Conservation (phyloP, 2,888 invertebrate species). For the Chloroclysta siterata region DNA sequence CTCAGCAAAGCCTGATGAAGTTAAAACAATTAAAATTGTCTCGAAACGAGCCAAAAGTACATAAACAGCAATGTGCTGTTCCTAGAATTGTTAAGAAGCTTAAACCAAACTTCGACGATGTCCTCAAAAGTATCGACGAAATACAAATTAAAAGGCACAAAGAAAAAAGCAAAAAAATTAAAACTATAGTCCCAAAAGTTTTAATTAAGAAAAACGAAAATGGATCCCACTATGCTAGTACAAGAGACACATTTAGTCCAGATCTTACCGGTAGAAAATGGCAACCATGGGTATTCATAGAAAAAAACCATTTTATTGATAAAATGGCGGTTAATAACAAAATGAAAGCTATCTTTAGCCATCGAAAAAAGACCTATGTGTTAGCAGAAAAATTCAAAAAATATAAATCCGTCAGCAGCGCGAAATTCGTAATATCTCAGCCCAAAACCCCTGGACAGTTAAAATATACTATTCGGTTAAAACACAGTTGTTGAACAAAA, state of each 20-base stretch:
- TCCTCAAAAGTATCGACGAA: conserved; percentile 81
- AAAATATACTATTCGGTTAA: conserved; percentile 77
- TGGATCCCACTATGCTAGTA: conserved; percentile 80
- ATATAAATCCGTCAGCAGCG: conserved; percentile 70
- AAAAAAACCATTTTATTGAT: conserved; percentile 75
- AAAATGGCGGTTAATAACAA: conserved; percentile 76
- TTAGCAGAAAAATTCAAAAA: conserved; percentile 73
- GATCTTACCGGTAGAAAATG: conserved; percentile 80
- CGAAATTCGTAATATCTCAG: conserved; percentile 75
- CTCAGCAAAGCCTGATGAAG: conserved; percentile 72
- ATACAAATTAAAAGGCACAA: conserved; percentile 74
- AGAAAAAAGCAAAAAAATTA: conserved; percentile 69
- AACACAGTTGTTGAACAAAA: conserved; percentile 62
- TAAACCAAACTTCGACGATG: conserved; percentile 83
- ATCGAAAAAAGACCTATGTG: conserved; percentile 71
- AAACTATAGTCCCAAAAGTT: conserved; percentile 75
- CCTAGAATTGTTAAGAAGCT: conserved; percentile 63
- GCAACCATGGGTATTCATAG: conserved; percentile 82
- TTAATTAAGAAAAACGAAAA: conserved; percentile 78
- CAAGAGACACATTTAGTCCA: conserved; percentile 66
- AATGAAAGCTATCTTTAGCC: conserved; percentile 69
- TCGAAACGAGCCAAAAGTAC: conserved; percentile 67
- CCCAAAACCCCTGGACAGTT: conserved; percentile 68
- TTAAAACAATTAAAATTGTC: conserved; percentile 73
- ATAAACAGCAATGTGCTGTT: conserved; percentile 51